These are phyloP conservation scores for Propithecus deckenii DNA, from an alignment of 2,797 vertebrate genomes.

Conservation along the genomic window DNA sequence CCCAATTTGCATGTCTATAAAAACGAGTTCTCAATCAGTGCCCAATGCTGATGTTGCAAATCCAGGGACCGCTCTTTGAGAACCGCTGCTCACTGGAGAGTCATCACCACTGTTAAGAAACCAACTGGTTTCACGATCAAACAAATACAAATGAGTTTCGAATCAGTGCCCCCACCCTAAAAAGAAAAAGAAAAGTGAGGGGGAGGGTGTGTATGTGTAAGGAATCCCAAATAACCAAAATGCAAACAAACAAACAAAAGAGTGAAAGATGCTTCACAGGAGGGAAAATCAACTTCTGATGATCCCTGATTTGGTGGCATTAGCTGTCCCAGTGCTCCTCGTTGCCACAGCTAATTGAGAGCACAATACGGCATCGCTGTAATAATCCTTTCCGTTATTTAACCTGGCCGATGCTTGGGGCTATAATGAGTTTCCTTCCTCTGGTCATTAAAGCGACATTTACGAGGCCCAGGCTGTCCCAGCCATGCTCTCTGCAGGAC, in stretches of 20 bases:
- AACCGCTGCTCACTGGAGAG: rapidly evolving
- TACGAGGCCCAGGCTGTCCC: neutral
- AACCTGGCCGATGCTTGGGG: neutral
- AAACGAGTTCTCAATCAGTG: neutral
- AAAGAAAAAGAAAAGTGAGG: neutral
- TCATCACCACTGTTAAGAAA: neutral
- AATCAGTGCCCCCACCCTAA: neutral
- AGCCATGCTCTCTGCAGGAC: neutral
- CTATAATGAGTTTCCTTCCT: neutral
- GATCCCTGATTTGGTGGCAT: neutral
- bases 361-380: neutral
- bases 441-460: slow-evolving; percentile 21
- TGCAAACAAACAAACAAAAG: neutral
- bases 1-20: neutral
- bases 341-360: neutral
- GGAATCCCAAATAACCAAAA: neutral
- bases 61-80: neutral
- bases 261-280: neutral
- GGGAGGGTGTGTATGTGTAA: rapidly evolving
- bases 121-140: neutral
- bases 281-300: neutral
- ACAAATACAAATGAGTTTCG: rapidly evolving
- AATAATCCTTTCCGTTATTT: neutral
- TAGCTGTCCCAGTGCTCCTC: neutral
- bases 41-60: rapidly evolving